Conservation (phyloP, 2,888 invertebrate genomes). For the Allacma fusca region DNA sequence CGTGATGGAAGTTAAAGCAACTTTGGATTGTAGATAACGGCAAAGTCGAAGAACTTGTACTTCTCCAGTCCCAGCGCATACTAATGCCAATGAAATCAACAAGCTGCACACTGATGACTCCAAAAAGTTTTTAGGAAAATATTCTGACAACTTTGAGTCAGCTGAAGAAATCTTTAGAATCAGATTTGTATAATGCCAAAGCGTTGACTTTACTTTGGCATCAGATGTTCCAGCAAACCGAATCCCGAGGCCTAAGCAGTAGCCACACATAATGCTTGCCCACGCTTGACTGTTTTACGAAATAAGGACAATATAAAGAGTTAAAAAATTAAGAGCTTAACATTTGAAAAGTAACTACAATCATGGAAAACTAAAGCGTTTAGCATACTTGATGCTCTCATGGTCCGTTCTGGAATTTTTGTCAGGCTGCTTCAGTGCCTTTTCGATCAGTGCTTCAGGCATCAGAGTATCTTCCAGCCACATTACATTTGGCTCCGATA, state of each 20-base stretch:
- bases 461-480: slow-evolving; percentile 57
- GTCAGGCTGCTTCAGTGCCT: slow-evolving; percentile 42
- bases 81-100: slow-evolving; percentile 66
- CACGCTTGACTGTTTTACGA: slow-evolving; percentile 92
- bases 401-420: slow-evolving; percentile 44
- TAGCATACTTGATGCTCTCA: slow-evolving; percentile 58
- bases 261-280: slow-evolving; percentile 94
- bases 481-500: slow-evolving; percentile 49
- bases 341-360: too few relatives aligned
- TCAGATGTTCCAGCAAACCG: slow-evolving; percentile 93
- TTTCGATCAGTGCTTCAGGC: slow-evolving; percentile 52
- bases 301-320: slow-evolving; percentile 47
- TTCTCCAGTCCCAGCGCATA: slow-evolving; percentile 96
- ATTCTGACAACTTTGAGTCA: slow-evolving; percentile 54
- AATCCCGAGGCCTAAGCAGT: slow-evolving; percentile 90
- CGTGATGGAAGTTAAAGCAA: slow-evolving; percentile 69
- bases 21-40: slow-evolving; percentile 81
- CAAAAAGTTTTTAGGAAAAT: slow-evolving; percentile 58
- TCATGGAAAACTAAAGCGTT: too few relatives aligned
- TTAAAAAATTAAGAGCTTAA: slow-evolving; percentile 17
- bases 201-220: slow-evolving; percentile 78
- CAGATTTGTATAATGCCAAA: slow-evolving; percentile 77
- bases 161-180: slow-evolving; percentile 64
- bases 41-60: slow-evolving; percentile 81
- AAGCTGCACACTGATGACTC: slow-evolving; percentile 58